Percentiles rank a stretch among this genome's conserved stretches.
These are phyloP conservation scores for Chironomus riparius DNA, from an alignment of 2,888 invertebrate genomes.

Conservation along the genomic window DNA sequence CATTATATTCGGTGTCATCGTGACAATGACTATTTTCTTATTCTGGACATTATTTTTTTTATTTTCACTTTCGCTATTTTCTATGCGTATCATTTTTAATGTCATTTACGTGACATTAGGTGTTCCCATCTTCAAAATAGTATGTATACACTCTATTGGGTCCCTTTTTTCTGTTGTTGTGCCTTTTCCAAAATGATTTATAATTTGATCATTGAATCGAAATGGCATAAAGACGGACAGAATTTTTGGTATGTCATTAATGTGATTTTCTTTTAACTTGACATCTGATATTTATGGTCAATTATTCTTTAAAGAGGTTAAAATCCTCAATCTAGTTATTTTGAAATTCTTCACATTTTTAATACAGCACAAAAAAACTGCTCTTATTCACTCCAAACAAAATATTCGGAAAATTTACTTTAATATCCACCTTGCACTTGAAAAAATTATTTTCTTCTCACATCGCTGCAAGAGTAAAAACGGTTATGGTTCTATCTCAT, in stretches of 20 bases:
- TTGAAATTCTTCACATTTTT: too few species aligned
- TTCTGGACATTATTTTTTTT: not conserved
- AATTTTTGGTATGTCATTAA: too few species aligned
- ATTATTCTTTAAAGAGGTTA: too few species aligned
- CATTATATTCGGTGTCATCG: not conserved
- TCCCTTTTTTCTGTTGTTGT: not conserved
- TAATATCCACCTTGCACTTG: not conserved
- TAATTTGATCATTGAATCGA: not conserved
- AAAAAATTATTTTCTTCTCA: not conserved
- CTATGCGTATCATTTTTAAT: not conserved
- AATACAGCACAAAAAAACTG: too few species aligned
- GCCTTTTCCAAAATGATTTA: not conserved
- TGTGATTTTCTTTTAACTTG: too few species aligned
- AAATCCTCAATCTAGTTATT: too few species aligned
- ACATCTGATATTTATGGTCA: too few species aligned
- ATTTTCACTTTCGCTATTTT: not conserved
- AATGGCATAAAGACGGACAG: too few species aligned
- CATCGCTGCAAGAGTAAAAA: not conserved
- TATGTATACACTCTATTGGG: not conserved
- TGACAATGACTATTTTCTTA: not conserved
- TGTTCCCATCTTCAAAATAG: not conserved
- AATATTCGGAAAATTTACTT: too few species aligned
- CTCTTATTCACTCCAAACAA: too few species aligned
- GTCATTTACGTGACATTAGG: constrained; percentile 4
- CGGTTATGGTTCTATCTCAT: constrained; percentile 1